These are phyloP conservation scores for Hoplodrina ambigua DNA, from an alignment of 2,888 invertebrate genomes.

Conservation along the genomic window DNA sequence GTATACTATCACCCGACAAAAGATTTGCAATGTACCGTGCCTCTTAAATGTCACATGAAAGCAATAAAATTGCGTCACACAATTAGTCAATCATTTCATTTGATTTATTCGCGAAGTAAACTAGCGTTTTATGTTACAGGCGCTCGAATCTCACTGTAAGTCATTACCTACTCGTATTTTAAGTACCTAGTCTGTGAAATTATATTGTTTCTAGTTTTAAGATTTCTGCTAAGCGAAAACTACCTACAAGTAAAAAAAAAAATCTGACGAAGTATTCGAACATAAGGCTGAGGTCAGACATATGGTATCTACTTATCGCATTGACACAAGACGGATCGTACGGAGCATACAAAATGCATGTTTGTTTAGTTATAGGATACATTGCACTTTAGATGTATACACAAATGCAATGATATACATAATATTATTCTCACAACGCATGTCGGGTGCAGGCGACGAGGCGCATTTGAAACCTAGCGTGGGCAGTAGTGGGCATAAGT, in stretches of 20 bases:
- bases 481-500: neutral
- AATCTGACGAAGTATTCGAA: no score
- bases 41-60: slow-evolving; percentile 50
- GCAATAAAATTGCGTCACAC: slow-evolving; percentile 50
- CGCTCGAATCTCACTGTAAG: neutral
- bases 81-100: slow-evolving; percentile 47
- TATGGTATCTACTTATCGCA: neutral
- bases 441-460: neutral
- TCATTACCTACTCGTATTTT: no score
- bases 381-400: neutral
- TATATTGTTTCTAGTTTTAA: no score
- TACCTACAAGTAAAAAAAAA: no score
- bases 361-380: neutral
- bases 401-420: neutral
- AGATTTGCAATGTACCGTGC: slow-evolving; percentile 41
- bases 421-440: neutral
- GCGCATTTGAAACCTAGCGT: neutral
- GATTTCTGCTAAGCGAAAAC: no score
- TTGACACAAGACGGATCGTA: neutral
- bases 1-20: slow-evolving; percentile 43
- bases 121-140: neutral
- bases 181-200: no score
- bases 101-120: slow-evolving; percentile 22
- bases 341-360: slow-evolving; percentile 1
- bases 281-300: neutral